Evolutionary conservation across 2,113 vertebrate species (phyloP).

Genomic region (Mola mola): DNA sequence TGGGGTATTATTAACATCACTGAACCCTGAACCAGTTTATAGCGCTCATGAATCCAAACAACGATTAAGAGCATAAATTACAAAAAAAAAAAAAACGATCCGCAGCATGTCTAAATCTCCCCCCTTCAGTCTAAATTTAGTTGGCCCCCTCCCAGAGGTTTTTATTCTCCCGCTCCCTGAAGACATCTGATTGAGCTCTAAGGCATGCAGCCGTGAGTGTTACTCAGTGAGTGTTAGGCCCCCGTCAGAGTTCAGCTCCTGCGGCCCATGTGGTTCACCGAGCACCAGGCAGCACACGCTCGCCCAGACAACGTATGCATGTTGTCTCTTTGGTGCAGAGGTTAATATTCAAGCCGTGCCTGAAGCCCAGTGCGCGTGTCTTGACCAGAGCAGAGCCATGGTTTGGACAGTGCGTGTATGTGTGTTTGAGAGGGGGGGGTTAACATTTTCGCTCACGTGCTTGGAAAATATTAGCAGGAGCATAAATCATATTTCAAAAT

Average conservation of each 20-base stretch:
- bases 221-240: slow-evolving; percentile 6
- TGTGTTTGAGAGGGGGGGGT: background rate
- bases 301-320: slow-evolving; percentile 31
- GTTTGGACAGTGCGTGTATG: background rate
- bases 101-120: background rate
- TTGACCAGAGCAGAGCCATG: slow-evolving; percentile 44
- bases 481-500: slow-evolving; percentile 77
- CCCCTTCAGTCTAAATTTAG: background rate
- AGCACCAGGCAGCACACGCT: slow-evolving; percentile 16
- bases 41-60: background rate
- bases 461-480: slow-evolving; percentile 81
- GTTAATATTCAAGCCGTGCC: slow-evolving; percentile 64
- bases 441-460: slow-evolving; percentile 63
- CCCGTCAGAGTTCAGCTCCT: slow-evolving; percentile 24
- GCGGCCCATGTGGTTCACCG: slow-evolving; percentile 13
- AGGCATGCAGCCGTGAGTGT: slow-evolving; percentile 23
- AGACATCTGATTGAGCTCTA: slow-evolving; percentile 32
- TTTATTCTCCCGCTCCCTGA: slow-evolving; percentile 17
- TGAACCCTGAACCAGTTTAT: background rate
- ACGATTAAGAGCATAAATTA: background rate
- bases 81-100: background rate
- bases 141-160: background rate
- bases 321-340: slow-evolving; percentile 22
- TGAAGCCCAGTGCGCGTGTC: slow-evolving; percentile 45
- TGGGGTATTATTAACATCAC: background rate